Evolutionary conservation across 2,888 invertebrate species (phyloP), one percentile per base, ranked within the genome.

Genomic region (Macrostomum cliftonense): DNA sequence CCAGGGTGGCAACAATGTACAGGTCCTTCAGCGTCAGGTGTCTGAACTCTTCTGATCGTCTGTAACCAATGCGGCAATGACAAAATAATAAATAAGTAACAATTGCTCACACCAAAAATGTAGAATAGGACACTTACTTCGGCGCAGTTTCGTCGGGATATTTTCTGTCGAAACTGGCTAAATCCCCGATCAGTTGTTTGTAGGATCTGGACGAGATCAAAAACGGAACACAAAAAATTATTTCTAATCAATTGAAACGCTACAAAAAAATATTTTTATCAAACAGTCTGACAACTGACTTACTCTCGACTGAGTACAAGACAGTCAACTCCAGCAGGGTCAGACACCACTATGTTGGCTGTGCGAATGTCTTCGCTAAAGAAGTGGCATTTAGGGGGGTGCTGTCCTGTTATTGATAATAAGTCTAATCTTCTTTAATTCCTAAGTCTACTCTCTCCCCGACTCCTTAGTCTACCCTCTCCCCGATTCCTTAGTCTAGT

Each of bases 311-410:
- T 93, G 59, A 95, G 86, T 47, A 91, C 89, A 55, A 95, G 77
- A 71, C 93, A 93, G 49, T 83, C 83, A 37, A 89, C 89, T 19
- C 91, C 93, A 55, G 86, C 85, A 5, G 83, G 79, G 59, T 87
- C 82, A 68, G 86, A 85, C 49, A 87, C 89, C 61, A 93, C 80
- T 54, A 93, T 89, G 70, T 89, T 95, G 42, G 91, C 91, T 28
- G 91, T 89, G 64, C 93, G 78, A 58, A 91, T 78, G 73, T 93
- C 95, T 71, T 95, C 93, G 28, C 69, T 69, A 59, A 57, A 53
- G 12, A 47, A 19, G 50, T 39, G 47, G 20, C 9, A 28, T 7
- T 28, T 28, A 28, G 4, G 28, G 9, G 2, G 40, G 9, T 9
- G 9, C 5, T 5, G 9, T 40, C 9, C 20, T 2, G 9, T 5